Evolutionary conservation across 2,113 vertebrate genomes (phyloP), one percentile per base, ranked within the genome.

Genomic region (human (Homo sapiens)): DNA sequence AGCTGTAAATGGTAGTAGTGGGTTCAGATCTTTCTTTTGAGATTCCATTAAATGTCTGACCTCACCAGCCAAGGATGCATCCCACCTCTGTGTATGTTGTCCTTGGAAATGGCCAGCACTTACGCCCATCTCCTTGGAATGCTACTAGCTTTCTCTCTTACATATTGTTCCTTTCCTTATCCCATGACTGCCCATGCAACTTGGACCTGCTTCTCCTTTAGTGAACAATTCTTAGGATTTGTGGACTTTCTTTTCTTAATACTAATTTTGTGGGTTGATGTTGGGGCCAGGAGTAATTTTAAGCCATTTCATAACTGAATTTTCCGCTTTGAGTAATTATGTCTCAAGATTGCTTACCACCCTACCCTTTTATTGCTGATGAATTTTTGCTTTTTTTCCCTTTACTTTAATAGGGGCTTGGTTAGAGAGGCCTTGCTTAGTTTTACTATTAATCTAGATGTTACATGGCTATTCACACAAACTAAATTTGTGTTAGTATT

Each of bases 371-470:
- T 61, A 72, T 32, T 78, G 13, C 45, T 90, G 25, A 22, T 80
- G 7, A 38, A 82, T 76, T 91, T 50, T 55, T 68, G 6, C 3
- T 25, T 83, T 79, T 48, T 16, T 35, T 14, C 13, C 32, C 23
- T 90, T 84, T 5, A 83, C 75, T 88, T 70, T 70, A 32, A 76
- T 81, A 50, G 40, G 45, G 18, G 85, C 57, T 35, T 85, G 4
- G 27, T 79, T 94, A 78, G 30, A 83, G 2, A 76, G 20, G 8
- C 16, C 27, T 23, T 35, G 57, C 50, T 83, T 95, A 55, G 80
- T 96, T 87, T 90, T 95, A 3, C 43, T 8, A n/a, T 75, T 94
- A 90, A 90, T 92, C 20, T 92, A 64, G 30, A 61, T 94, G 64
- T n/a, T 59, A 14, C 13, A 0, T 93, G 75, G 43, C 8, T 64